Percentiles rank a stretch among this genome's conserved stretches.
phyloP scores from a whole-genome alignment of 1,140 invertebrate species.

The Glossosoma conforme region DNA sequence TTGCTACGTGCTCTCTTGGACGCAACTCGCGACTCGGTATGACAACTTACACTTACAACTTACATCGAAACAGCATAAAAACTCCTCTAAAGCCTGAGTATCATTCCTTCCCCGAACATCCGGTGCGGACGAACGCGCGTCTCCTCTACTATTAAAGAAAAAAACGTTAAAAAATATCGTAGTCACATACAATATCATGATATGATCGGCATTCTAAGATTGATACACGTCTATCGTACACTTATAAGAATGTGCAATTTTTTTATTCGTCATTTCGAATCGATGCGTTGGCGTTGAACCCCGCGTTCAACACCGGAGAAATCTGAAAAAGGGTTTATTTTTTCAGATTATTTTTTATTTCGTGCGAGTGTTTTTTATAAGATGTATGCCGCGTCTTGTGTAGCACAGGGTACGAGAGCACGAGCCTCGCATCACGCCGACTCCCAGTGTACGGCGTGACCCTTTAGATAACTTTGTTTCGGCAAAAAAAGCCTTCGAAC shows the following conservation, averaged over 20 bases:
- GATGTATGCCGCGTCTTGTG: background rate
- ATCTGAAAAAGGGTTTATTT: too few species aligned
- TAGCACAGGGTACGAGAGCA: constrained; percentile 31
- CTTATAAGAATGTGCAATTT: constrained; percentile 2
- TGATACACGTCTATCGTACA: background rate
- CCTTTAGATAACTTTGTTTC: too few species aligned
- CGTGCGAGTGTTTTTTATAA: constrained; percentile 27
- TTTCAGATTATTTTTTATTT: constrained; percentile 4
- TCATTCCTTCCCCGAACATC: constrained; percentile 4
- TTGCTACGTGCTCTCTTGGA: constrained; percentile 18
- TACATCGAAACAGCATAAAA: background rate
- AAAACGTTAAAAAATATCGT: background rate
- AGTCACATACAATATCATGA: constrained; percentile 14
- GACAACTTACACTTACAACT: too few species aligned
- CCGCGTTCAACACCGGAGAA: background rate
- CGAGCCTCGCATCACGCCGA: constrained; percentile 44
- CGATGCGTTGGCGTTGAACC: background rate
- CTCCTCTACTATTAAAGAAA: too few species aligned
- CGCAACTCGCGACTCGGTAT: constrained; percentile 3
- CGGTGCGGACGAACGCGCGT: background rate
- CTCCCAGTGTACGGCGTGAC: constrained; percentile 47
- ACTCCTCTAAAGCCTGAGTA: too few species aligned
- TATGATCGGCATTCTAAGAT: constrained; percentile 12
- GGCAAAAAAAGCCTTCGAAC: too few species aligned
- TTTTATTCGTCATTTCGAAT: constrained; percentile 6